Conservation (phyloP, 1,140 invertebrate genomes). For the Pogonognathellus flavescens region DNA sequence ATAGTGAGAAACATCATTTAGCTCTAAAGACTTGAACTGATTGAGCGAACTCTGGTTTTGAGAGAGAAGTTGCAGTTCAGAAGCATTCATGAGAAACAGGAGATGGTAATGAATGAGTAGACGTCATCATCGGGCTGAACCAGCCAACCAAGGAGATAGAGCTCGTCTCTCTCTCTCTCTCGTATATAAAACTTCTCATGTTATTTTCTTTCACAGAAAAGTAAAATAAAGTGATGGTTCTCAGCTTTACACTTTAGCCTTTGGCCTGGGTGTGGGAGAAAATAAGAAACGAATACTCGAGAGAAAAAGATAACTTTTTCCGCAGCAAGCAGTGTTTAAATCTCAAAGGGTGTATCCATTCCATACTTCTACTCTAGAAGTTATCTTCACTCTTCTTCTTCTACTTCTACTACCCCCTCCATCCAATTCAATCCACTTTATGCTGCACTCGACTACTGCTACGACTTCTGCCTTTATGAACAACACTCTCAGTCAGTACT, state of each 20-base stretch:
- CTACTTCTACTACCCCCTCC: too few relatives aligned
- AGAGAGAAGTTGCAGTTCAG: constrained; percentile 35
- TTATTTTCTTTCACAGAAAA: constrained; percentile 36
- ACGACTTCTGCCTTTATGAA: neutral
- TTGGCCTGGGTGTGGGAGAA: constrained; percentile 48
- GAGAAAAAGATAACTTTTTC: constrained; percentile 50
- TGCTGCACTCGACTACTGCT: too few relatives aligned
- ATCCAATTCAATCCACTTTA: neutral
- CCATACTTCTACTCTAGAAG: neutral
- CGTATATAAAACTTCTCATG: constrained; percentile 31
- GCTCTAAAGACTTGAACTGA: constrained; percentile 26
- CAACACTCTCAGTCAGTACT: neutral
- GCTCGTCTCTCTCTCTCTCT: neutral
- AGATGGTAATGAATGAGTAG: constrained; percentile 48
- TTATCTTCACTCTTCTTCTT: neutral
- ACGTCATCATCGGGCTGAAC: constrained; percentile 31
- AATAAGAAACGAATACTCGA: constrained; percentile 41
- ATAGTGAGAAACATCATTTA: constrained; percentile 31
- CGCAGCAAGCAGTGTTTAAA: constrained; percentile 29
- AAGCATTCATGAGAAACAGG: constrained; percentile 46
- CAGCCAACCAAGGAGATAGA: constrained; percentile 19
- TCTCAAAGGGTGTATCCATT: constrained; percentile 41
- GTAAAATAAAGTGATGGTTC: constrained; percentile 45
- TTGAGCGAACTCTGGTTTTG: constrained; percentile 15
- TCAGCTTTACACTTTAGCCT: constrained; percentile 48